These are phyloP conservation scores for Channa argus DNA, from an alignment of 2,113 vertebrate species.

Conservation along the genomic window DNA sequence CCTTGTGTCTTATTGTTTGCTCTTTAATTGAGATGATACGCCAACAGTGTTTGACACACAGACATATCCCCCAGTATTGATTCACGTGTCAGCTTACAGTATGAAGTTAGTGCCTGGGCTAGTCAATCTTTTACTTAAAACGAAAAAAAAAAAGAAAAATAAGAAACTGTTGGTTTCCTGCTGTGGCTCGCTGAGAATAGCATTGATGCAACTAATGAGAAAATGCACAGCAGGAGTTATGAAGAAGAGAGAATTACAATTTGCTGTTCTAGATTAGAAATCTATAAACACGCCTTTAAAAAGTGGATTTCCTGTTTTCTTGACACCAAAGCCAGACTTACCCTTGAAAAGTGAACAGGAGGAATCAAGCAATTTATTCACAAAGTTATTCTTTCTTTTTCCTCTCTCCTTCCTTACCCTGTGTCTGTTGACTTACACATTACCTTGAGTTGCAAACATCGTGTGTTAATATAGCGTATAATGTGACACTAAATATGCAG, in stretches of 20 bases:
- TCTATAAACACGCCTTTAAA: slow-evolving; percentile 68
- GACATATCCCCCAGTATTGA: slow-evolving; percentile 22
- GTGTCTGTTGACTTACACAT: slow-evolving; percentile 78
- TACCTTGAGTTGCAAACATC: slow-evolving; percentile 82
- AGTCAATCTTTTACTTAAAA: slow-evolving; percentile 19
- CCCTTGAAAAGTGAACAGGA: slow-evolving; percentile 76
- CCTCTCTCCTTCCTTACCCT: slow-evolving; percentile 29
- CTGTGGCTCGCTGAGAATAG: slow-evolving; percentile 42
- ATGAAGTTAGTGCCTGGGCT: slow-evolving; percentile 35
- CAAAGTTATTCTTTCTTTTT: slow-evolving; percentile 70
- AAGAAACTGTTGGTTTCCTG: slow-evolving; percentile 26
- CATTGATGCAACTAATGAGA: slow-evolving; percentile 63
- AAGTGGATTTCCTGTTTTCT: slow-evolving; percentile 66
- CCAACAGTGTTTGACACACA: slow-evolving; percentile 35
- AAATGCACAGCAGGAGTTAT: slow-evolving; percentile 57
- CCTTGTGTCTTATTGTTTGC: background rate
- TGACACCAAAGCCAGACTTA: slow-evolving; percentile 44
- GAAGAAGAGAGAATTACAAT: slow-evolving; percentile 58
- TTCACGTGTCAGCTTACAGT: slow-evolving; percentile 21
- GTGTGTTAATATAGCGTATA: slow-evolving; percentile 84
- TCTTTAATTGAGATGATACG: slow-evolving; percentile 10
- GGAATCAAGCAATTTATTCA: slow-evolving; percentile 63
- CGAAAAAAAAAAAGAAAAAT: slow-evolving; percentile 38
- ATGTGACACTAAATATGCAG: slow-evolving; percentile 85
- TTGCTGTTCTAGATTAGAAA: slow-evolving; percentile 63